These are phyloP conservation scores for Entomobrya multifasciata DNA, from an alignment of 2,888 invertebrate species.

Conservation along the genomic window DNA sequence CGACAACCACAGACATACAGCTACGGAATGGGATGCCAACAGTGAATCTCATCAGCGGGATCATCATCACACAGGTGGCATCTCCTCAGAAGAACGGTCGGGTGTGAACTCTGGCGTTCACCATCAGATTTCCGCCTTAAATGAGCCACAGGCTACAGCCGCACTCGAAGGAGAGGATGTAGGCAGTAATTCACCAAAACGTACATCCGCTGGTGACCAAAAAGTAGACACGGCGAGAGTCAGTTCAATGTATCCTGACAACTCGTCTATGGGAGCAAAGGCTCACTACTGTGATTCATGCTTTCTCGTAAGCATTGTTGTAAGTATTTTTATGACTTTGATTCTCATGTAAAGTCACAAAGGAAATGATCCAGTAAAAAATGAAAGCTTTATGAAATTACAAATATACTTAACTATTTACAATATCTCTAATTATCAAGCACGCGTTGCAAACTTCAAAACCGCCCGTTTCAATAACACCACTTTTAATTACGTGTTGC, in stretches of 20 bases:
- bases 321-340: conserved; percentile 25
- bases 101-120: background rate
- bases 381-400: no score
- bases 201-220: conserved; percentile 37
- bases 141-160: conserved; percentile 64
- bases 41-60: conserved; percentile 39
- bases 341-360: conserved; percentile 44
- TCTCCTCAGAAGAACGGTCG: background rate
- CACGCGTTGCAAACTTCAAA: no score
- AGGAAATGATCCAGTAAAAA: background rate
- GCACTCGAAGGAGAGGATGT: conserved; percentile 56
- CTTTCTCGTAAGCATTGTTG: background rate
- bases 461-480: no score
- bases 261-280: conserved; percentile 26
- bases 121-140: conserved; percentile 21
- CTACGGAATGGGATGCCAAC: conserved; percentile 38
- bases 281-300: conserved; percentile 51
- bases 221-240: conserved; percentile 49
- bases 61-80: background rate
- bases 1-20: background rate
- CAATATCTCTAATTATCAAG: no score
- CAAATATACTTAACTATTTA: no score
- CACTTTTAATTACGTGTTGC: no score
- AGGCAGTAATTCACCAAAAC: conserved; percentile 13
- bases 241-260: conserved; percentile 17